Conservation (phyloP, 2,113 vertebrate genomes). For the Pseudopipra pipra region DNA sequence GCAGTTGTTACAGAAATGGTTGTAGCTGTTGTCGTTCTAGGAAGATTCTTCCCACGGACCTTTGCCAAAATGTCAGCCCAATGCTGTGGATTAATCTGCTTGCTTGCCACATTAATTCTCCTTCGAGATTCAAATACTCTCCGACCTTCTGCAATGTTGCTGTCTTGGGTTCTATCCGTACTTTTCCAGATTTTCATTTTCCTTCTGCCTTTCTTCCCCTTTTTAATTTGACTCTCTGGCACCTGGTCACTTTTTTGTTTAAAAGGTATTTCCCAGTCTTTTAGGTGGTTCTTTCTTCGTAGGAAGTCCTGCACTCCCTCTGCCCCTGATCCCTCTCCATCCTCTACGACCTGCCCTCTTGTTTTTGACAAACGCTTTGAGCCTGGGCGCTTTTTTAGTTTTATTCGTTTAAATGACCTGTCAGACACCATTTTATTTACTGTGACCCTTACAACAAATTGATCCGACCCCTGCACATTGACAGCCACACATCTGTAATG, state of each 20-base stretch:
- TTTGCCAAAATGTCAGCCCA: constrained; percentile 91
- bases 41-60: constrained; percentile 78
- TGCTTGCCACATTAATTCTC: constrained; percentile 78
- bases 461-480: constrained; percentile 83
- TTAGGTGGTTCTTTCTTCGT: not conserved
- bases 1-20: not conserved
- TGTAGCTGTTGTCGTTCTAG: constrained; percentile 50
- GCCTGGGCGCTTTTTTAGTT: constrained; percentile 71
- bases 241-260: constrained; percentile 19
- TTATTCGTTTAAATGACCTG: constrained; percentile 66
- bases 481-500: constrained; percentile 87
- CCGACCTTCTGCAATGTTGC: constrained; percentile 71
- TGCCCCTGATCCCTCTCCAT: constrained; percentile 82
- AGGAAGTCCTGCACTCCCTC: not conserved
- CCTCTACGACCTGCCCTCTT: constrained; percentile 51
- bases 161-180: constrained; percentile 53
- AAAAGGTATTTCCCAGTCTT: constrained; percentile 35
- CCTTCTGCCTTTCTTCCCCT: constrained; percentile 58
- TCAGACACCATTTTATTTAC: constrained; percentile 70
- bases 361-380: constrained; percentile 67
- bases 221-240: not conserved
- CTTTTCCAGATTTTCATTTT: constrained; percentile 69
- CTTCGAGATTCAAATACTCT: constrained; percentile 75
- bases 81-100: constrained; percentile 85
- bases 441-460: constrained; percentile 71